Evolutionary conservation across 2,113 vertebrate species (phyloP), one percentile per base, ranked within the genome.

Genomic region (Empidonax alnorum): DNA sequence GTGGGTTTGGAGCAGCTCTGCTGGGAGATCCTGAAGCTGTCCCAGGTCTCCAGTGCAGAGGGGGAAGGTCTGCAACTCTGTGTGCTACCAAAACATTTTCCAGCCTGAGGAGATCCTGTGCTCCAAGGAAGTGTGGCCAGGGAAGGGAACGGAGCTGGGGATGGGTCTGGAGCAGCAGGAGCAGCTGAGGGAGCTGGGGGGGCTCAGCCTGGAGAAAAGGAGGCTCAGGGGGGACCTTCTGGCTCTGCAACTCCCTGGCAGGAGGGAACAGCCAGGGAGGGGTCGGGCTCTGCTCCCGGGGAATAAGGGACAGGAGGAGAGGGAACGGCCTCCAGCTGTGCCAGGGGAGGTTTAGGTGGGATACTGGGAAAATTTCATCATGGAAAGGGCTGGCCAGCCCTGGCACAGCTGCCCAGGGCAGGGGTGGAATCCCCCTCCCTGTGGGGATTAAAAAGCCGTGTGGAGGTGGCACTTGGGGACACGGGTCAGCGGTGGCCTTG

Each of bases 401-500:
- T 25, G 42, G 65, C 63, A 17, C 42, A 46, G 63, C 31, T 66
- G 42, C 42, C 66, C 66, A 37, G 66, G 46, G 25, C 66, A 37
- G 25, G 15, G n/a, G 9, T 8, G 25, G n/a, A 50, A 18, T 50
- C 25, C 9, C 46, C 67, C 30, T 16, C 19, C 50, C 61, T 7
- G 44, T 7, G 16, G 52, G 8, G 77, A 20, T 49, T 6, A 3
- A 8, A 19, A 3, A 66, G 42, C 67, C 2, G 2, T 10, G 30
- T 15, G 35, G 27, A 19, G 21, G 52, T 46, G 69, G 13, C 69
- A 17, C 53, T 3, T 2, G 33, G 39, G 77, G 76, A 49, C 67
- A 10, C 1, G 10, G 49, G n/a, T 3, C n/a, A 14, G 24, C 0
- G 49, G 16, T 49, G 42, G 14, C 50, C n/a, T 37, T 10, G 67